phyloP scores from a whole-genome alignment of 2,797 vertebrate species.

The Margarornis squamiger region DNA sequence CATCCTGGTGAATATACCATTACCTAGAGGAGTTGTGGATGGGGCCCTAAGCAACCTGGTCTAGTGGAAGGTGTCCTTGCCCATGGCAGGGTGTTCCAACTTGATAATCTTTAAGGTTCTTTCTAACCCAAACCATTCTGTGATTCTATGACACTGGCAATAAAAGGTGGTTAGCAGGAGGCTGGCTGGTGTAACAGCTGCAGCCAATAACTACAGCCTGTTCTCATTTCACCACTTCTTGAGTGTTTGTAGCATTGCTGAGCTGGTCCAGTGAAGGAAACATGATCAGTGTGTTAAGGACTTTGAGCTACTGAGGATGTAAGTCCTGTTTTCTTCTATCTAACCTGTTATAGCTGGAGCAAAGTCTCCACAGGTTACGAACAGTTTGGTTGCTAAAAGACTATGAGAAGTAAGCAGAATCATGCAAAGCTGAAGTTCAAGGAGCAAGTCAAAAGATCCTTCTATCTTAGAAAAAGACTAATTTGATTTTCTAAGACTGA shows the following conservation, averaged over 20 bases:
- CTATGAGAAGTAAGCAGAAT: not conserved
- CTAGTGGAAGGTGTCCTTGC: not conserved
- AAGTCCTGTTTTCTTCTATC: not conserved
- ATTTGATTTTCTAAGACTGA: not conserved
- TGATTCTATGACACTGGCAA: not conserved
- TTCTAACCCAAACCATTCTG: not conserved
- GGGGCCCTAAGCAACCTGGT: not conserved
- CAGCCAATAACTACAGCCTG: not conserved
- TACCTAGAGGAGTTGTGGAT: not conserved
- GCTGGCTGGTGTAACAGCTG: not conserved
- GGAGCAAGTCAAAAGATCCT: not conserved
- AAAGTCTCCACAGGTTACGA: not conserved
- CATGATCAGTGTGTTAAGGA: rapidly evolving
- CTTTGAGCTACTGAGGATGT: not conserved
- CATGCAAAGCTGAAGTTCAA: not conserved
- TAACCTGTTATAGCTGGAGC: not conserved
- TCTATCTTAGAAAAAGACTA: not conserved
- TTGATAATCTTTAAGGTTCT: not conserved
- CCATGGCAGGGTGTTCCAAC: not conserved
- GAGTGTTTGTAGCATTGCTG: not conserved
- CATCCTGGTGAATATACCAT: not conserved
- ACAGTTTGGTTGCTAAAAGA: not conserved
- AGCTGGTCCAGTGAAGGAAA: not conserved
- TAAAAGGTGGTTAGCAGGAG: not conserved
- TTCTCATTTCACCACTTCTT: not conserved